A percentile compares a stretch with the other conserved stretches of the same genome.
Evolutionary conservation across 2,797 vertebrate genomes (phyloP).

Genomic region (Pagetopsis macropterus): DNA sequence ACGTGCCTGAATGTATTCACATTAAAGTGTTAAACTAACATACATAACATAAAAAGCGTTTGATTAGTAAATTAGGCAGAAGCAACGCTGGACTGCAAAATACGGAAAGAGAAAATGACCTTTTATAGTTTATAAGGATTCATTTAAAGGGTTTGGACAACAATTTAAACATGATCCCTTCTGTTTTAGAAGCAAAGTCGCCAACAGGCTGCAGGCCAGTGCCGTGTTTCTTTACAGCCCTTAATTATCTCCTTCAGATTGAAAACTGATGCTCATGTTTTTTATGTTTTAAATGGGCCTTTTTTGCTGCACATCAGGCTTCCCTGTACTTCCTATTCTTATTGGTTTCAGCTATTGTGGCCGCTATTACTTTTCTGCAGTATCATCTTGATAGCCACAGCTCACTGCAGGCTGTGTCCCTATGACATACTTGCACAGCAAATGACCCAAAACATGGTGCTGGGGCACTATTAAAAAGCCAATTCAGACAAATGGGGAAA

Average conservation of each 20-base stretch:
- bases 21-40: not conserved
- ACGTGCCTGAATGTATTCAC: not conserved
- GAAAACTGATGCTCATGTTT: slow-evolving; percentile 51
- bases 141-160: slow-evolving; percentile 16
- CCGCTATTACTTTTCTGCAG: slow-evolving; percentile 66
- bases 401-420: slow-evolving; percentile 70
- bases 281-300: slow-evolving; percentile 53
- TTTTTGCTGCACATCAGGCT: slow-evolving; percentile 49
- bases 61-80: not conserved
- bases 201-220: slow-evolving; percentile 8
- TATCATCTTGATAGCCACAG: slow-evolving; percentile 72
- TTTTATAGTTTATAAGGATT: slow-evolving; percentile 16
- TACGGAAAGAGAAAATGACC: slow-evolving; percentile 6
- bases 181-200: slow-evolving; percentile 21
- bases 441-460: slow-evolving; percentile 66
- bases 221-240: slow-evolving; percentile 14
- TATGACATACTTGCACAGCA: slow-evolving; percentile 60
- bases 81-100: not conserved
- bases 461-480: slow-evolving; percentile 62
- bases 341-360: slow-evolving; percentile 58
- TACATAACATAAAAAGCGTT: not conserved
- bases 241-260: slow-evolving; percentile 54
- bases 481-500: slow-evolving; percentile 67
- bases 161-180: slow-evolving; percentile 5
- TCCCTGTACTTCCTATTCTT: slow-evolving; percentile 47